These are phyloP conservation scores for Flexamia atlantica DNA, from an alignment of 2,888 invertebrate species.

Conservation along the genomic window DNA sequence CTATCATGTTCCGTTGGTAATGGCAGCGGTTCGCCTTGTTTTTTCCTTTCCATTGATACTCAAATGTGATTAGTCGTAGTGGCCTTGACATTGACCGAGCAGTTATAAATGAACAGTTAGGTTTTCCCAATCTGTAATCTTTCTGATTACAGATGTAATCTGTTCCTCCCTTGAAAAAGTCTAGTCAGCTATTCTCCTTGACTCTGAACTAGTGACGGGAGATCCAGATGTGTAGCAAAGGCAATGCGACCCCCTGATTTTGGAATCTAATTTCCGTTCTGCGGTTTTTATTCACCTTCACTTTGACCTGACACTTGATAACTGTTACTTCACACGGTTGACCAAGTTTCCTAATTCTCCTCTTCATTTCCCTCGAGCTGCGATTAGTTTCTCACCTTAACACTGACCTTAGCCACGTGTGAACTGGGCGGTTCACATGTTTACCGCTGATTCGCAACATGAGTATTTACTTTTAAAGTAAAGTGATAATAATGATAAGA, in stretches of 20 bases:
- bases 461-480: no score
- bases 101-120: no score
- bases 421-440: neutral
- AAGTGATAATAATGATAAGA: no score
- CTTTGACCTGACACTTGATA: neutral
- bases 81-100: no score
- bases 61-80: neutral
- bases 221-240: neutral
- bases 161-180: no score
- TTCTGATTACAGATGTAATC: no score
- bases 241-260: neutral
- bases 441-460: neutral
- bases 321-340: neutral
- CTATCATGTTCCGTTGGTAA: neutral
- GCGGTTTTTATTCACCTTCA: neutral
- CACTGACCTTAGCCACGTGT: neutral
- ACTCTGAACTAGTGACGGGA: neutral
- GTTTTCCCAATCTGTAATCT: no score
- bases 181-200: neutral
- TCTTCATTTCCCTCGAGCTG: neutral
- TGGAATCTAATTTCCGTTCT: conserved; percentile 10
- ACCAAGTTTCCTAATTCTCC: neutral
- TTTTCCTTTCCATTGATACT: conserved; percentile 1
- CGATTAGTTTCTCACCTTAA: neutral
- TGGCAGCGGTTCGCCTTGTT: conserved; percentile 18